Evolutionary conservation across 2,113 vertebrate genomes (phyloP), one percentile per base, ranked within the genome.

Genomic region (Pachyramphus minor): DNA sequence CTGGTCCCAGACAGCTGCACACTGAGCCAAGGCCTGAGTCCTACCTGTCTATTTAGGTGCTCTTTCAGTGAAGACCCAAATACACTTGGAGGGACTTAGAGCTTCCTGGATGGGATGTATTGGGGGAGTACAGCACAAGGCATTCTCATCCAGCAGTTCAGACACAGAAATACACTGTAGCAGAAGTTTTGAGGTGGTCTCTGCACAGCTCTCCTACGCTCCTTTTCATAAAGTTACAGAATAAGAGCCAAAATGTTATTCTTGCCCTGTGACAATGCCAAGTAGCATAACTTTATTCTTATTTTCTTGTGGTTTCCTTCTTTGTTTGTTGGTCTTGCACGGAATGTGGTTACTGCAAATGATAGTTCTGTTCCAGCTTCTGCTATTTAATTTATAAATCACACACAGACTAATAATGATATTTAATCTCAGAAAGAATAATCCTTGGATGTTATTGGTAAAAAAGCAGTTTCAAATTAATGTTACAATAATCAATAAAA

Each of bases 31-130:
- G 27, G 11, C 14, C 22, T n/a, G 22, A 64, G 27, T 72, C 19
- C 25, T 64, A 17, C 4, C 4, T 68, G 21, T 12, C 9, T 11
- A 3, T 55, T 10, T 2, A 47, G 31, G 17, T 42, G 9, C 11
- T 81, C 12, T 37, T 82, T n/a, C 42, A 53, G 11, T 50, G 24
- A 81, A 71, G 17, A 37, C 3, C 31, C 77, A 9, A 31, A 21
- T 23, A 16, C 0, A 2, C 3, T 5, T 3, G 12, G n/a, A 76
- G 28, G 10, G 13, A 39, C 16, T 37, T 55, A 20, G 1, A 60
- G 6, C 21, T 72, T 19, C 11, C 14, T 52, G 6, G 7, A 11
- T 13, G 11, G 9, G 12, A 3, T 42, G 7, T n/a, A 6, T 62
- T 2, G 68, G 53, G 33, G 23, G n/a, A 63, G 52, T 17, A 60